A percentile compares a stretch with the other conserved stretches of the same genome.
Evolutionary conservation across 2,888 invertebrate genomes (phyloP).

Genomic region (Acanthosoma haemorrhoidale): DNA sequence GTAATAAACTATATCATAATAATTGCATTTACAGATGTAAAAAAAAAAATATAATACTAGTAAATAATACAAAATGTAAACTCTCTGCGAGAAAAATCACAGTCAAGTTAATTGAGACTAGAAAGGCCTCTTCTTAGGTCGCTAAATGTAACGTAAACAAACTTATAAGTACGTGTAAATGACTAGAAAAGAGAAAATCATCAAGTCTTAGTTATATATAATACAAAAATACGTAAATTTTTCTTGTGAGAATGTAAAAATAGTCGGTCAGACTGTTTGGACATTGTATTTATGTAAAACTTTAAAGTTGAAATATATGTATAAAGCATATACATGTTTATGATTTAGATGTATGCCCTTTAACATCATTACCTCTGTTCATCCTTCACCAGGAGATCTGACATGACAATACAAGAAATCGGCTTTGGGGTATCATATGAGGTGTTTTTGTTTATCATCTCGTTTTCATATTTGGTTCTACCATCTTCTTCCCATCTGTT

Average conservation of each 20-base stretch:
- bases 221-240: slow-evolving; percentile 13
- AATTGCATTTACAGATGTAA: neutral
- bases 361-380: slow-evolving; percentile 8
- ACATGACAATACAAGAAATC: slow-evolving; percentile 2
- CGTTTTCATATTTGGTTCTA: slow-evolving; percentile 30
- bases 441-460: slow-evolving; percentile 27
- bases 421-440: slow-evolving; percentile 33
- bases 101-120: slow-evolving; percentile 18
- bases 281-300: slow-evolving; percentile 26
- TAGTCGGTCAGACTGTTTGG: slow-evolving; percentile 18
- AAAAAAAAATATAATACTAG: neutral
- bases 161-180: neutral
- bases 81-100: slow-evolving; percentile 27
- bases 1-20: too few species aligned
- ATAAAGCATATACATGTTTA: slow-evolving; percentile 2
- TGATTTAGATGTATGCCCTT: slow-evolving; percentile 2
- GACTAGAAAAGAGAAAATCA: neutral
- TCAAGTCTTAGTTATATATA: neutral
- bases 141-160: neutral
- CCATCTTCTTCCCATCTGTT: slow-evolving; percentile 19
- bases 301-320: slow-evolving; percentile 17
- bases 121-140: neutral
- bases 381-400: slow-evolving; percentile 17
- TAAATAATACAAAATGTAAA: neutral
- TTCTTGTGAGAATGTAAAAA: slow-evolving; percentile 7